These are phyloP conservation scores for Piprites chloris DNA, from an alignment of 2,113 vertebrate species.

Conservation along the genomic window DNA sequence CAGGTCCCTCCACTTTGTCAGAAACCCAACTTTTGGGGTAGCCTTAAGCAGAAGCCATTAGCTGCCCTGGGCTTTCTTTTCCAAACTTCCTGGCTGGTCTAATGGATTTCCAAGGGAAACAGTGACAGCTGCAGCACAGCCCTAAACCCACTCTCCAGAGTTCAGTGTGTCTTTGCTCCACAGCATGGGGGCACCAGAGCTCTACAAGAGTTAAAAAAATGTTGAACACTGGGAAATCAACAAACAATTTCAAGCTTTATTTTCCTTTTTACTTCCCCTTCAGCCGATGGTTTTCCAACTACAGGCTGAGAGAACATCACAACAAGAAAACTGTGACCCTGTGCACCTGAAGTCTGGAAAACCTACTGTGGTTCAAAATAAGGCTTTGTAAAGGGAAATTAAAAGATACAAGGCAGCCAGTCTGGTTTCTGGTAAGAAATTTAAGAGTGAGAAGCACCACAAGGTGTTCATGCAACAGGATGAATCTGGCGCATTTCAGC, in stretches of 20 bases:
- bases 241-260: not conserved
- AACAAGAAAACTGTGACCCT: not conserved
- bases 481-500: not conserved
- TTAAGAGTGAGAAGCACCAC: not conserved
- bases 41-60: not conserved
- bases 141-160: not conserved
- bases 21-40: not conserved
- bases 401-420: not conserved
- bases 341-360: not conserved
- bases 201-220: not conserved
- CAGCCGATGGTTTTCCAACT: not conserved
- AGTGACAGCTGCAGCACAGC: not conserved
- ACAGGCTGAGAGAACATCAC: not conserved
- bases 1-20: not conserved
- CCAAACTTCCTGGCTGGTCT: not conserved
- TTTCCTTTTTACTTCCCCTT: not conserved
- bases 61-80: not conserved
- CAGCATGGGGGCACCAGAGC: constrained; percentile 38
- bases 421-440: not conserved
- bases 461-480: not conserved
- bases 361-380: not conserved
- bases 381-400: not conserved
- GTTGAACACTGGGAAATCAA: not conserved
- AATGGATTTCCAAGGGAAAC: not conserved
- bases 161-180: not conserved